Evolutionary conservation across 1,140 invertebrate species (phyloP), one percentile per base, ranked within the genome.

Genomic region (Leptopilina boulardi): DNA sequence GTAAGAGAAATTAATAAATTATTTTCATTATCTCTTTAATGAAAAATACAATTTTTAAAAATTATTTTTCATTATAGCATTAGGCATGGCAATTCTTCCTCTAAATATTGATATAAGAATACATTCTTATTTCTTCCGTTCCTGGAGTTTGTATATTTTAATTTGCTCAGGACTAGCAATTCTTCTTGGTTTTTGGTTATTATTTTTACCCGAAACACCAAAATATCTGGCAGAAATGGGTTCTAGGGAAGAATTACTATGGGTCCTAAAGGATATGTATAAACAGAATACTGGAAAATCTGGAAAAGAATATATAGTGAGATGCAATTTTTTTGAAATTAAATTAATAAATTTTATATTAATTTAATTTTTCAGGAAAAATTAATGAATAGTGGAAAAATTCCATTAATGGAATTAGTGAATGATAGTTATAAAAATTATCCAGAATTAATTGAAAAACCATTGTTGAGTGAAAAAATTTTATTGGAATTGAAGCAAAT

Each of bases 231-330:
- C 92, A 18, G 83, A 85, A 26, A 81, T 80, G 83, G 92, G 93
- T 84, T 87, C 90, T 72, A 85, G 90, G 1, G 89, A 92, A 23
- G 89, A 92, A 75, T 91, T 93, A 0, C 82, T 92, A 5, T 80
- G 89, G 10, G 91, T 93, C 4, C 87, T 94, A 59, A 88, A 91
- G 74, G 88, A 86, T 41, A 93, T 94, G 76, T 93, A 92, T 78
- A 82, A 87, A 0, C 86, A 90, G 13, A 94, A 94, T 81, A 93
- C 91, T 3, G 91, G 88, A 51, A 85, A 91, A 56, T 84, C 88
- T 11, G 88, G 89, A 71, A 72, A 83, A 18, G 89, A 30, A 26
- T 66, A 23, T 2, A 11, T 21, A 23, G 54, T 59, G 8, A 23
- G 26, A 26, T 15, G 5, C 2, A n/a, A n/a, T n/a, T n/a, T n/a